A percentile compares a stretch with the other conserved stretches of the same genome.
Evolutionary conservation across 2,888 invertebrate genomes (phyloP).

Genomic region (Tortricodes alternella): DNA sequence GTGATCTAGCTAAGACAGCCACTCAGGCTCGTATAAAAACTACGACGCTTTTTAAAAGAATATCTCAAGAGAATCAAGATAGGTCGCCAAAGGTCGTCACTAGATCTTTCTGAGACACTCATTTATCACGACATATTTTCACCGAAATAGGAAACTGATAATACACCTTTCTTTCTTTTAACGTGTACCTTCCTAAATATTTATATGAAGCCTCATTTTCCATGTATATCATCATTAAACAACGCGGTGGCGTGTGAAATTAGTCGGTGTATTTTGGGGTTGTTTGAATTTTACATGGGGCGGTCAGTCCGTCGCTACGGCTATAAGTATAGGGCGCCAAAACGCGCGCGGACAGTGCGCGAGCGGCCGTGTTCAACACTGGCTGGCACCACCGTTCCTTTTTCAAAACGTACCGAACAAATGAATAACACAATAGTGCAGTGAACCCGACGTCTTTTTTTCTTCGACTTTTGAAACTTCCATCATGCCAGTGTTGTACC

Average conservation of each 20-base stretch:
- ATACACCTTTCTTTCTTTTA: slow-evolving; percentile 4
- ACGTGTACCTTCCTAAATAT: neutral
- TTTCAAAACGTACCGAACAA: slow-evolving; percentile 46
- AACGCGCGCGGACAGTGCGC: slow-evolving; percentile 72
- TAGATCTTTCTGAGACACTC: neutral
- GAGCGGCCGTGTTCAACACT: slow-evolving; percentile 72
- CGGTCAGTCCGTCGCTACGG: slow-evolving; percentile 59
- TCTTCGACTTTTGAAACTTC: slow-evolving; percentile 38
- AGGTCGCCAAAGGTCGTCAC: neutral
- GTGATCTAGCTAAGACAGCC: neutral
- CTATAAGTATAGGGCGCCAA: slow-evolving; percentile 67
- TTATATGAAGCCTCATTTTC: slow-evolving; percentile 41
- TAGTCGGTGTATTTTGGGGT: slow-evolving; percentile 57
- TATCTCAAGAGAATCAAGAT: slow-evolving; percentile 17
- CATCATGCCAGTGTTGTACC: slow-evolving; percentile 69
- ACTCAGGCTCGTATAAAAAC: slow-evolving; percentile 6
- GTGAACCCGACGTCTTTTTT: slow-evolving; percentile 60
- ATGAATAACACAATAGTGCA: slow-evolving; percentile 60
- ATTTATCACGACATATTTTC: slow-evolving; percentile 13
- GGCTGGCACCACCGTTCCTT: slow-evolving; percentile 64
- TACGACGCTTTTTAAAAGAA: neutral
- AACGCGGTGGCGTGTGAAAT: slow-evolving; percentile 53
- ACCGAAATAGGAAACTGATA: slow-evolving; percentile 15
- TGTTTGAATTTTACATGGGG: slow-evolving; percentile 68
- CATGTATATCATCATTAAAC: slow-evolving; percentile 54